Base-by-base conservation (phyloP, 2,888 invertebrate species). In the Lepidocyrtinus sp. region DNA sequence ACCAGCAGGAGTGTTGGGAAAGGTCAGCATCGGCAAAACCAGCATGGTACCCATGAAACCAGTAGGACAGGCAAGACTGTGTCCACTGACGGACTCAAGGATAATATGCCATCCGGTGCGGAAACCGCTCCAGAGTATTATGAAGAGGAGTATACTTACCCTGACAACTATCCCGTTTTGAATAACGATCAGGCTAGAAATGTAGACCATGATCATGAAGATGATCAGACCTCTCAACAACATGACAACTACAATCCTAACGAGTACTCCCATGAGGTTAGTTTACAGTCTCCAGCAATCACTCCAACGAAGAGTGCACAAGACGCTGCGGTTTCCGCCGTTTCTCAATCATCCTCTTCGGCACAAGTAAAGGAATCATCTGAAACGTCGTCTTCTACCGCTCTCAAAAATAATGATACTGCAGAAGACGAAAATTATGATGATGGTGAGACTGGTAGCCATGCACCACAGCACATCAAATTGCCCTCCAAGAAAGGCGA, bases 1-100 rank as follows among this genome's bases (percentile, higher is more conserved):
- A 96, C 96, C 0, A 95, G 95, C 87, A 91, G 95, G 71, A 95
- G 95, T 89, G 94, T 96, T 68, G 70, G 63, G 7, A 63, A 36
- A n/a, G 64, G 69, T 26, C 36, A 55, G 17, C 64, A 70, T 5
- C 63, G 65, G 7, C 72, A 67, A 7, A 50, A 50, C 17, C 50
- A 50, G 2, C 15, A n/a, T n/a, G n/a, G n/a, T n/a, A n/a, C 50
- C 1, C 50, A 17, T 12, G 50, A 50, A n/a, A 63, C 92, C 92
- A 19, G 93, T 94, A 1, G 93, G 93, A 87, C 94, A 94, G 89
- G 93, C 93, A 87, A 94, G 94, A 88, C 92, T 92, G 82, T 93
- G 93, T 86, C 92, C 93, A 82, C 36, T 74, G 86, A 25, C 83
- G 84, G 63, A 69, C 71, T 67, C 50, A 76, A 82, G 46, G 85